These are phyloP conservation scores for Paracanthobrama guichenoti DNA, from an alignment of 2,113 vertebrate species.

Conservation along the genomic window DNA sequence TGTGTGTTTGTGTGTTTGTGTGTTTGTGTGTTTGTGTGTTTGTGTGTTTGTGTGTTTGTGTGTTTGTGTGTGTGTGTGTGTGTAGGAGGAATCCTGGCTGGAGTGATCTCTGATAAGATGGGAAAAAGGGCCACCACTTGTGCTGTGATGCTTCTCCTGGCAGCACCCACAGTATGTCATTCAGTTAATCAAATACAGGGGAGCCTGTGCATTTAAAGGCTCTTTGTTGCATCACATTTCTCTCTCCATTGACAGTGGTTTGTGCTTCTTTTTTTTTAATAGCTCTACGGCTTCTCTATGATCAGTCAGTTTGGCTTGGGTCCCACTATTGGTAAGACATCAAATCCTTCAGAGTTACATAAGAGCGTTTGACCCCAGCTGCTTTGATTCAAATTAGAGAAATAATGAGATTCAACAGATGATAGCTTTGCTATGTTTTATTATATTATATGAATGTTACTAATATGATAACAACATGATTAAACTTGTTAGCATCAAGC, in stretches of 20 bases:
- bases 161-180: constrained; percentile 86
- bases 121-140: constrained; percentile 89
- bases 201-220: neutral
- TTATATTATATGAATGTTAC: no score
- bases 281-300: constrained; percentile 91
- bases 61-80: constrained; percentile 35
- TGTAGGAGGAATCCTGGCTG: constrained; percentile 86
- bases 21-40: constrained; percentile 35
- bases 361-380: neutral
- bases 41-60: constrained; percentile 37
- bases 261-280: constrained; percentile 52
- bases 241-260: constrained; percentile 4
- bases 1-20: constrained; percentile 37
- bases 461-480: no score
- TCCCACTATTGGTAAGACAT: constrained; percentile 81
- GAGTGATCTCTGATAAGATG: constrained; percentile 87
- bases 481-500: no score
- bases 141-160: constrained; percentile 86
- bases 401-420: no score
- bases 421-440: no score
- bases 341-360: neutral
- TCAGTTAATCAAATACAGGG: neutral
- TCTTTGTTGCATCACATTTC: neutral
- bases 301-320: constrained; percentile 82
- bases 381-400: neutral